phyloP scores from a whole-genome alignment of 1,140 invertebrate genomes.

The Adoxophyes honmai region DNA sequence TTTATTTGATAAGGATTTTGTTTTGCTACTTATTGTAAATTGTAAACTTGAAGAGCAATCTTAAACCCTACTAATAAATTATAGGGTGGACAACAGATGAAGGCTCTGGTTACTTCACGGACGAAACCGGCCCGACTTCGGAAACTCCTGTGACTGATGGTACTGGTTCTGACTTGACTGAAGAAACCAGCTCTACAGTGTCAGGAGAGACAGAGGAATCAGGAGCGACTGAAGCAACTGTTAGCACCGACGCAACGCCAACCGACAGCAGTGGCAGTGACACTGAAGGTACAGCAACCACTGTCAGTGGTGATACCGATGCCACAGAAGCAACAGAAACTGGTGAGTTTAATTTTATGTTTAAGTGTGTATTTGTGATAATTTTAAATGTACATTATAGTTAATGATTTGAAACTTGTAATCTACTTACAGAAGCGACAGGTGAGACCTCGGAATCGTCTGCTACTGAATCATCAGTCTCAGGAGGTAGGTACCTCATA shows the following conservation, averaged over 20 bases:
- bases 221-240: constrained; percentile 24
- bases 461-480: background rate
- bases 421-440: background rate
- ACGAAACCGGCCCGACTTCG: constrained; percentile 17
- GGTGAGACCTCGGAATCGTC: constrained; percentile 13
- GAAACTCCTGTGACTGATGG: constrained; percentile 21
- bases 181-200: constrained; percentile 18
- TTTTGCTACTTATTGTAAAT: background rate
- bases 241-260: constrained; percentile 20
- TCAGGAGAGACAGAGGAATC: constrained; percentile 19
- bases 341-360: too few species aligned
- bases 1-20: background rate
- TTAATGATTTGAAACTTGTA: too few species aligned
- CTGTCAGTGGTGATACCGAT: constrained; percentile 16
- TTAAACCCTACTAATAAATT: too few species aligned
- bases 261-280: constrained; percentile 26
- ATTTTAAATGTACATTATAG: too few species aligned
- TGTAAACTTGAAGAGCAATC: background rate
- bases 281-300: constrained; percentile 18
- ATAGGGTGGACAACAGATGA: background rate
- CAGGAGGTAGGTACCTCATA: too few species aligned
- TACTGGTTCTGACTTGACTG: constrained; percentile 22
- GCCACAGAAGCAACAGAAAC: constrained; percentile 26
- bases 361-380: too few species aligned
- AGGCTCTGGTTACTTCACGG: constrained; percentile 15